A percentile compares a stretch with the other conserved stretches of the same genome.
Evolutionary conservation across 2,797 vertebrate species (phyloP).

Genomic region (Erithacus rubecula): DNA sequence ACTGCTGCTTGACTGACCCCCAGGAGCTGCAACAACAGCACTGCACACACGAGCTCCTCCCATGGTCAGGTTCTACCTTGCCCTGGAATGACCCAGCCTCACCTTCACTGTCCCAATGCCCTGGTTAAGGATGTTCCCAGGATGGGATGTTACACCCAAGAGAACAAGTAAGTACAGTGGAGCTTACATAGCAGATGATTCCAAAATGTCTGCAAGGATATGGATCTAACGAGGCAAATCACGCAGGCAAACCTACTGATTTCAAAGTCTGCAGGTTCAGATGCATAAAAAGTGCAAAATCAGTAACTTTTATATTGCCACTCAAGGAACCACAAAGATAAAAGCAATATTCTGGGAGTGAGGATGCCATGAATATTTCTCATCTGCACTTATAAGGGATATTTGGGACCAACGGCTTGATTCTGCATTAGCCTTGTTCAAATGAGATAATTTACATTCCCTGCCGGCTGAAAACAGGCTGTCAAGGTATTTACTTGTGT

Average conservation of each 20-base stretch:
- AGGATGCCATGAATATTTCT: slow-evolving; percentile 64
- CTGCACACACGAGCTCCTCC: not conserved
- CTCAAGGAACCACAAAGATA: slow-evolving; percentile 65
- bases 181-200: not conserved
- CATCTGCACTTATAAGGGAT: slow-evolving; percentile 61
- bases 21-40: not conserved
- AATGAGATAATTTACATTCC: slow-evolving; percentile 58
- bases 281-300: slow-evolving; percentile 63
- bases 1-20: rapidly evolving
- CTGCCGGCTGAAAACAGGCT: not conserved
- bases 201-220: not conserved
- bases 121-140: not conserved
- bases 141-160: not conserved
- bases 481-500: slow-evolving; percentile 42
- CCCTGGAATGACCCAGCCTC: not conserved
- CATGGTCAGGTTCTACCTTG: not conserved
- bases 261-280: slow-evolving; percentile 55
- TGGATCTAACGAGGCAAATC: slow-evolving; percentile 1
- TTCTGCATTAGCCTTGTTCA: slow-evolving; percentile 38
- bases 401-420: slow-evolving; percentile 48
- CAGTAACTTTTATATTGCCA: slow-evolving; percentile 65
- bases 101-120: not conserved
- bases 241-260: slow-evolving; percentile 40
- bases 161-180: not conserved
- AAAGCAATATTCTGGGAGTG: slow-evolving; percentile 59